Base-by-base conservation (phyloP, 2,888 invertebrate species). In the Tachina fera region DNA sequence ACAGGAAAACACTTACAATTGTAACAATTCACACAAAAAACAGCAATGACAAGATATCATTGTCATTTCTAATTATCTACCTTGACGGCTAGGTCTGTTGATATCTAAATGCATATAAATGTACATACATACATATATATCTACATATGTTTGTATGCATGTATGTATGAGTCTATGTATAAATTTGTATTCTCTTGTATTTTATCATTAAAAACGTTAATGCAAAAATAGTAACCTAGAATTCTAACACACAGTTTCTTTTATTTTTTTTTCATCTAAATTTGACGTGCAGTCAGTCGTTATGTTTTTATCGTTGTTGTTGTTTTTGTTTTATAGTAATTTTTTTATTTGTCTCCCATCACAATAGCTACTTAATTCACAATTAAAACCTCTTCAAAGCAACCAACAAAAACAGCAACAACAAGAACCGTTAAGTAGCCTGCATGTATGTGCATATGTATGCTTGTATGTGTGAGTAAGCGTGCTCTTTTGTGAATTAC, bases 351-450 rank as follows among this genome's bases (percentile, higher is more conserved):
- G 72, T 83, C 68, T 78, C 67, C 67, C 81, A 88, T 87, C 89
- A 91, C 92, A 91, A 91, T 92, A 91, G 90, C 88, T 90, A 89
- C 92, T 92, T 91, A 92, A 91, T 91, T 91, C 90, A 91, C 92
- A 91, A 92, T 91, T 91, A 91, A 92, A 91, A 89, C 90, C 92
- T 88, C 92, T 91, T 88, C 85, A 89, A 84, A 86, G 84, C 10
- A 22, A 63, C 22, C 41, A 41, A 80, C 41, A 60, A 75, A 51
- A 75, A 53, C 6, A 80, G 22, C 60, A 74, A 68, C 47, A 68
- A 22, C 22, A 49, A 67, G 14, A 67, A 87, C 84, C 79, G 76
- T 82, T 81, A 87, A 87, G 84, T 87, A 87, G 63, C 81, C 63
- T 65, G 60, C 60, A 63, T 56, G 68, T 41, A n/a, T n/a, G n/a